Conservation (phyloP, 2,797 vertebrate species). For the Austrolebias charrua region DNA sequence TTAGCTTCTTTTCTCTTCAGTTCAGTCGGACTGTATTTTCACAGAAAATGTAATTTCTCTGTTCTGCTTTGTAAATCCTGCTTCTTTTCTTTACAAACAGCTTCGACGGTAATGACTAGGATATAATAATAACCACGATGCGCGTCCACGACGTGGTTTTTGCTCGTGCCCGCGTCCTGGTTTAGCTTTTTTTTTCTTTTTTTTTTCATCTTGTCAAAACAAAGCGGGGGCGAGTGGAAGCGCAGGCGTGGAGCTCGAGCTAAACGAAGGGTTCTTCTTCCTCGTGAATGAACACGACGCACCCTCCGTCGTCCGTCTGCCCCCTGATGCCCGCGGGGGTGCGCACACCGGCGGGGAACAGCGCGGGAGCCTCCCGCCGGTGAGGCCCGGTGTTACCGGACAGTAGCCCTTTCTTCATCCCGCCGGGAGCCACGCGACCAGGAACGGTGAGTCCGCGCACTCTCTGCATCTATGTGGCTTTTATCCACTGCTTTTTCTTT, state of each 20-base stretch:
- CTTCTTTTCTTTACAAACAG: slow-evolving; percentile 16
- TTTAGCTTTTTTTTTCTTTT: slow-evolving; percentile 20
- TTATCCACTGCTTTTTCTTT: slow-evolving; percentile 31
- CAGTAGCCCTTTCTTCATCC: slow-evolving; percentile 43
- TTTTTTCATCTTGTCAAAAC: slow-evolving; percentile 76
- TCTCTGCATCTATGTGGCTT: slow-evolving; percentile 65
- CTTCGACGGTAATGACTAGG: background rate
- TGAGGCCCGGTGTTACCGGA: slow-evolving; percentile 50
- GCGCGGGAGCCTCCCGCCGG: slow-evolving; percentile 31
- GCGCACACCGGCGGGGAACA: slow-evolving; percentile 38
- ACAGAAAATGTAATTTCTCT: background rate
- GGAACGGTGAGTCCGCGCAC: slow-evolving; percentile 63
- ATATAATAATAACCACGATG: slow-evolving; percentile 19
- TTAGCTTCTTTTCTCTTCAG: too few relatives aligned
- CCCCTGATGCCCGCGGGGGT: slow-evolving; percentile 45
- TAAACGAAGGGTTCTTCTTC: slow-evolving; percentile 52
- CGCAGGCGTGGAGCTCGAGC: slow-evolving; percentile 30
- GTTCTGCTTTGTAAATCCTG: background rate
- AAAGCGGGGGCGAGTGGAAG: slow-evolving; percentile 72
- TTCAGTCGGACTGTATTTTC: too few relatives aligned
- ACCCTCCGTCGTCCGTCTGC: slow-evolving; percentile 23
- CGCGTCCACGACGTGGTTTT: slow-evolving; percentile 53
- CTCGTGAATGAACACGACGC: slow-evolving; percentile 66
- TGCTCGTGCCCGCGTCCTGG: slow-evolving; percentile 49
- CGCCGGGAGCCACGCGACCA: slow-evolving; percentile 51